Base-by-base conservation (phyloP, 1,140 invertebrate species). In the Drosophila lacertosa region DNA sequence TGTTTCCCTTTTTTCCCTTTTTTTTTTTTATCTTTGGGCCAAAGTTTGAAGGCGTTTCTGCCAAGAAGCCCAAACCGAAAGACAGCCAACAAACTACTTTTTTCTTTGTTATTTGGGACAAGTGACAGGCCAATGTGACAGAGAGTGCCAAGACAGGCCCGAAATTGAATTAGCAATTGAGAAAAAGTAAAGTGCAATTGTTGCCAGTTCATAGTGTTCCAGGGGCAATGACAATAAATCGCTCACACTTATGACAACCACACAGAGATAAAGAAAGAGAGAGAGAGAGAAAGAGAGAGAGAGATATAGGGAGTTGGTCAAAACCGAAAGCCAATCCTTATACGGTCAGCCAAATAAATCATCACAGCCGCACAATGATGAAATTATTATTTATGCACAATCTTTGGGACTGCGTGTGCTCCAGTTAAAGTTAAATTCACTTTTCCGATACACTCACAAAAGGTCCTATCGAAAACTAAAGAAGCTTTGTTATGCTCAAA, bases 371-470 rank as follows among this genome's bases (percentile, higher is more conserved):
- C 77, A 88, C 89, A 90, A 90, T 90, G 89, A 90, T 90, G 89
- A 90, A 90, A 90, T 90, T 90, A 90, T 90, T 90, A 90, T 90
- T 90, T 90, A 90, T 90, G 89, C 75, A 90, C 72, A 74, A 54
- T 69, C 77, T 64, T 57, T 51, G 65, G 29, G 13, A 54, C 68
- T 77, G 77, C 77, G 77, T 83, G 64, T 78, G 80, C 84, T 84
- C 77, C 86, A 89, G 77, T 89, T 89, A 45, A 81, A 65, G 60
- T 70, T 72, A 67, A 63, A 48, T 70, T 78, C 66, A 66, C 55
- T 59, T 58, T 55, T 13, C 20, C 5, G 3, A 77, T 68, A 80
- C 77, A 15, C 77, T 81, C 10, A 15, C 7, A 1, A 37, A 10
- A 11, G 11, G 32, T 13, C n/a, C n/a, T 16, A 9, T 7, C 29